These are phyloP conservation scores for Acheta domesticus DNA, from an alignment of 2,888 invertebrate genomes.

Conservation along the genomic window DNA sequence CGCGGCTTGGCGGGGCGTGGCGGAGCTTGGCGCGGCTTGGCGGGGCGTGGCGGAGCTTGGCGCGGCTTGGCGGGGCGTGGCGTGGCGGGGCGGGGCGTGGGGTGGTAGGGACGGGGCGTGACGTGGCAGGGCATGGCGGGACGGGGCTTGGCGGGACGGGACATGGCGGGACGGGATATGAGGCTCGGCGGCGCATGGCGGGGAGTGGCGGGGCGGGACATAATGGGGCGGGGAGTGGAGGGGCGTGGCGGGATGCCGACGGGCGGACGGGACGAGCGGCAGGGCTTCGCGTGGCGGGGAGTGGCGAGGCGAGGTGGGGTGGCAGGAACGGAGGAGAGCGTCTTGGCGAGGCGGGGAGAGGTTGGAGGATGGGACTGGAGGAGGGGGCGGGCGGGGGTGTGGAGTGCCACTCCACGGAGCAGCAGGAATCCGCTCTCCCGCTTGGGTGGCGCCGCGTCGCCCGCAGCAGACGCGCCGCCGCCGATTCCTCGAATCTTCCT, in stretches of 20 bases:
- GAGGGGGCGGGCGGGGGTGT: neutral
- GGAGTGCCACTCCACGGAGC: neutral
- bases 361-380: neutral
- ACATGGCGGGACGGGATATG: neutral
- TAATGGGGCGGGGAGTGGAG: neutral
- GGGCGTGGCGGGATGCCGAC: neutral
- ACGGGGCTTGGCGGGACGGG: neutral
- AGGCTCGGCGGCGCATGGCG: neutral
- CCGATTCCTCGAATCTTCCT: neutral
- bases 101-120: neutral
- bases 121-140: too few species aligned
- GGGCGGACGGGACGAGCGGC: neutral
- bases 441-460: too few species aligned
- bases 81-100: too few species aligned
- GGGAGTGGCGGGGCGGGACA: neutral
- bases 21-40: too few species aligned
- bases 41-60: too few species aligned
- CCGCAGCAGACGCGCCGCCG: neutral
- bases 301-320: too few species aligned
- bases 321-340: too few species aligned
- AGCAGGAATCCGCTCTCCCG: neutral
- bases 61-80: too few species aligned
- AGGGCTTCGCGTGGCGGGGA: accelerated
- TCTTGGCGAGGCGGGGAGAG: accelerated
- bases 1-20: neutral